These are phyloP conservation scores for Aphis craccivora DNA, from an alignment of 1,140 invertebrate species.

Conservation along the genomic window DNA sequence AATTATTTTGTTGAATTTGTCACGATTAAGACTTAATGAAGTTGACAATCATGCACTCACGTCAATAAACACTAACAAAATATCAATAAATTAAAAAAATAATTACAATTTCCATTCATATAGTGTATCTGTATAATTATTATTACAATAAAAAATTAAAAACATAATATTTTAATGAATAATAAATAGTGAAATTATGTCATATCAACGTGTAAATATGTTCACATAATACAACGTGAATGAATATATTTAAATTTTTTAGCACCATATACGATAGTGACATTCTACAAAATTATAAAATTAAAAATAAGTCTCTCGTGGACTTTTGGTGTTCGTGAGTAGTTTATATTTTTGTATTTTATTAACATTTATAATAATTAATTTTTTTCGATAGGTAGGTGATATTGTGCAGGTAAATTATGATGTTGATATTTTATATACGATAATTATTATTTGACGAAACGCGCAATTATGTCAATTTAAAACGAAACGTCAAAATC, in stretches of 20 bases:
- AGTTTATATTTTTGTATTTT: background rate
- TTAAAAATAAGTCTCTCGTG: background rate
- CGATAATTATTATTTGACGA: background rate
- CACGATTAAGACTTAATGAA: background rate
- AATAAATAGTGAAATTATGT: background rate
- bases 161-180: background rate
- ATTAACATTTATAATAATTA: background rate
- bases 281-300: background rate
- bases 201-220: too few species aligned
- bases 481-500: slow-evolving; percentile 4
- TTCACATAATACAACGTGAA: too few species aligned
- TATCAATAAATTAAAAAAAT: background rate
- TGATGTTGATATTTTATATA: background rate
- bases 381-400: background rate
- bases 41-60: background rate
- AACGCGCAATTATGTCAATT: background rate
- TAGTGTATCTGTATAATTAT: background rate
- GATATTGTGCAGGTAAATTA: background rate
- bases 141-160: background rate
- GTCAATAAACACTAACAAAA: background rate
- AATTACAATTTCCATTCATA: background rate
- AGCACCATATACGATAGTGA: background rate
- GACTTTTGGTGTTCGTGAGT: background rate
- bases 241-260: background rate
- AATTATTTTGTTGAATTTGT: background rate